Percentiles rank a stretch among this genome's conserved stretches.
phyloP scores from a whole-genome alignment of 2,113 vertebrate genomes.

The Pteropus alecto region DNA sequence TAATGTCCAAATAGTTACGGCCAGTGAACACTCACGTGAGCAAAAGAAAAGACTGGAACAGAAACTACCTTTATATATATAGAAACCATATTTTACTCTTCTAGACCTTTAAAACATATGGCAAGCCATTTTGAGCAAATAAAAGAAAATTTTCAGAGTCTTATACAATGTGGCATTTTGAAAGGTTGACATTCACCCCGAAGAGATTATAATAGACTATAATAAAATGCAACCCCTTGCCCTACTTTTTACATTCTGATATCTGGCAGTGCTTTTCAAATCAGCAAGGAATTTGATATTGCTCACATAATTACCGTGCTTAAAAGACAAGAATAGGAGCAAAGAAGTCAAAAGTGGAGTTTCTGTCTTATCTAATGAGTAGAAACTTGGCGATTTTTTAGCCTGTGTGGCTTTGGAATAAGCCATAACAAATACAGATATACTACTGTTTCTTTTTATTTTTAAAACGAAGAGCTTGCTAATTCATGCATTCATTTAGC shows the following conservation, averaged over 20 bases:
- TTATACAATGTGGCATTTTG: conserved; percentile 18
- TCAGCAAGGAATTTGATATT: conserved; percentile 18
- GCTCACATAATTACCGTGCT: conserved; percentile 22
- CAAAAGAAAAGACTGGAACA: background rate
- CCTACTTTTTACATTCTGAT: conserved; percentile 14
- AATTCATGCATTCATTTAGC: conserved; percentile 50
- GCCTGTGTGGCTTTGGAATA: background rate
- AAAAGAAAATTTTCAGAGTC: background rate
- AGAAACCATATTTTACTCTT: background rate
- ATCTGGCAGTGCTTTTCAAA: background rate
- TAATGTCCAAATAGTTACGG: background rate
- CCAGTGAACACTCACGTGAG: background rate
- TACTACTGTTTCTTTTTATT: conserved; percentile 35
- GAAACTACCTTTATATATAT: background rate
- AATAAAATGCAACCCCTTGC: background rate
- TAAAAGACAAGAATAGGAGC: background rate
- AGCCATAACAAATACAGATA: conserved; percentile 24
- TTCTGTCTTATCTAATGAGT: conserved; percentile 27
- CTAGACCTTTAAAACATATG: conserved; percentile 32
- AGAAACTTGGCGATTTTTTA: conserved; percentile 18
- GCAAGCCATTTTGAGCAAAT: background rate
- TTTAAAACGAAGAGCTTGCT: conserved; percentile 8
- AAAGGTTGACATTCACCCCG: conserved; percentile 35
- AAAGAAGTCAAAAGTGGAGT: background rate
- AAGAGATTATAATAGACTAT: conserved; percentile 2